Evolutionary conservation across 2,797 vertebrate species (phyloP).

Genomic region (Luscinia luscinia): DNA sequence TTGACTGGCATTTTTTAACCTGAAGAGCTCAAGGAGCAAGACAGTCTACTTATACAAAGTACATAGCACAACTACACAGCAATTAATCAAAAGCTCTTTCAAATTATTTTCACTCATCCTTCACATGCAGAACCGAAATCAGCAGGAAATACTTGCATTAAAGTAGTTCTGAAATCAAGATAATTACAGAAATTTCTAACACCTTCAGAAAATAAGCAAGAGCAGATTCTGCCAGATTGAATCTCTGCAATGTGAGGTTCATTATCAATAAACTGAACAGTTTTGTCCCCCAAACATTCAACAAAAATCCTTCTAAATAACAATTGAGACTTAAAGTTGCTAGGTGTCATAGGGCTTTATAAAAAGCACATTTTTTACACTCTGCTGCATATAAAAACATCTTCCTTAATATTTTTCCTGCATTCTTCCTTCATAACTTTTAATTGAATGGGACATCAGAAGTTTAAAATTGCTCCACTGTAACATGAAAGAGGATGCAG

Average conservation of each 20-base stretch:
- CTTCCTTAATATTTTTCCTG: background rate
- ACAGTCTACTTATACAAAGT: background rate
- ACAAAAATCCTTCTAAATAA: background rate
- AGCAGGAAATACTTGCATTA: background rate
- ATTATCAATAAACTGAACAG: background rate
- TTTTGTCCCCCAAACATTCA: background rate
- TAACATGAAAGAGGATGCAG: background rate
- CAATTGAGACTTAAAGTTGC: background rate
- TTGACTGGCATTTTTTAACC: background rate
- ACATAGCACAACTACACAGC: background rate
- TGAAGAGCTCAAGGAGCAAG: background rate
- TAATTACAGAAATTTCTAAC: background rate
- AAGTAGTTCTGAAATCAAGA: conserved; percentile 20
- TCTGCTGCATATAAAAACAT: background rate
- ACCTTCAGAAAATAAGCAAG: background rate
- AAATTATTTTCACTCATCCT: conserved; percentile 21
- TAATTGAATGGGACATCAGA: background rate
- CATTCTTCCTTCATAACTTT: background rate
- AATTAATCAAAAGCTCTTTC: conserved; percentile 17
- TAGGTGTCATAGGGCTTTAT: background rate
- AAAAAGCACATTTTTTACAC: background rate
- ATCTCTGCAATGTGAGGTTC: background rate
- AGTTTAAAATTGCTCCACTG: background rate
- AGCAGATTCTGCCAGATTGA: background rate
- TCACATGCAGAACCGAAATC: conserved; percentile 18